phyloP scores from a whole-genome alignment of 2,888 invertebrate genomes.

The Ommatoiulus sabulosus region DNA sequence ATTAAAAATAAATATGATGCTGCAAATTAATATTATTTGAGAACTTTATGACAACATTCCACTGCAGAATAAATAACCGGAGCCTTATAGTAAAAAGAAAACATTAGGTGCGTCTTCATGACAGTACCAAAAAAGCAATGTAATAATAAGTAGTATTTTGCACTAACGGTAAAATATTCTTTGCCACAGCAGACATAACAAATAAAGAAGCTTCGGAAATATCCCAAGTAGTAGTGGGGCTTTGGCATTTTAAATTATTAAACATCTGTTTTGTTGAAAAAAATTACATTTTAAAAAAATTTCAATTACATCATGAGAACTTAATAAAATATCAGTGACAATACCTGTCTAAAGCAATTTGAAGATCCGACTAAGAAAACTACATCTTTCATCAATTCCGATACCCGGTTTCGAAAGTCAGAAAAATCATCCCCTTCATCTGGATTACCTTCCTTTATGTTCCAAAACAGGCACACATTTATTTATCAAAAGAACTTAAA shows the following conservation, averaged over 20 bases:
- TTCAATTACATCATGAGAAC: constrained; percentile 52
- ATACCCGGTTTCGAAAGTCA: constrained; percentile 86
- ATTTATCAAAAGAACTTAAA: constrained; percentile 45
- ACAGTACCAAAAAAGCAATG: too few relatives aligned
- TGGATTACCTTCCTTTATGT: constrained; percentile 77
- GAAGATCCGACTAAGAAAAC: constrained; percentile 96
- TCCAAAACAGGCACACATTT: background rate
- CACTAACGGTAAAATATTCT: constrained; percentile 92
- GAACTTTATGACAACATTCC: background rate
- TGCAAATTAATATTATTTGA: constrained; percentile 55
- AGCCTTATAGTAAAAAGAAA: background rate
- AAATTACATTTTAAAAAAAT: constrained; percentile 56
- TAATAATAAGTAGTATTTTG: constrained; percentile 32
- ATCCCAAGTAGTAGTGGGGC: constrained; percentile 84
- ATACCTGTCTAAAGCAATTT: constrained; percentile 90
- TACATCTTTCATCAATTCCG: constrained; percentile 95
- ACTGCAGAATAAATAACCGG: too few relatives aligned
- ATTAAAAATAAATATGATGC: constrained; percentile 73
- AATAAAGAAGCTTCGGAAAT: constrained; percentile 93
- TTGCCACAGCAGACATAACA: constrained; percentile 94
- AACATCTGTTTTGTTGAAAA: constrained; percentile 67
- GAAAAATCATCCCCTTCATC: constrained; percentile 88
- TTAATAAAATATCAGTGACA: background rate
- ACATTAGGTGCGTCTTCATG: background rate
- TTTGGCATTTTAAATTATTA: constrained; percentile 74